These are phyloP conservation scores for Rhabdophis nuchalis DNA, from an alignment of 2,797 vertebrate genomes.

Conservation along the genomic window DNA sequence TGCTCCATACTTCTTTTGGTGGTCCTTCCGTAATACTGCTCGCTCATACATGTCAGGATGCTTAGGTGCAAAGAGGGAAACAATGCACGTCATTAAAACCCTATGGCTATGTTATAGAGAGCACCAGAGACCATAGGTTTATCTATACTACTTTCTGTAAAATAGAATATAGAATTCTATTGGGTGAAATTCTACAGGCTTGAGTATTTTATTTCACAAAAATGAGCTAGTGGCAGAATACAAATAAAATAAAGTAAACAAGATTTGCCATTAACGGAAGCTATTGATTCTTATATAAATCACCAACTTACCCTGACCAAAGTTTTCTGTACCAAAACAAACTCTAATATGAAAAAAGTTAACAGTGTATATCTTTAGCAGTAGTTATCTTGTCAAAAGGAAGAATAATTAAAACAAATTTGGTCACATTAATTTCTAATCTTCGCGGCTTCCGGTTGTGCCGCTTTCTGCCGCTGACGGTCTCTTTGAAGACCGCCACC, in stretches of 20 bases:
- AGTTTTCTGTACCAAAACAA: neutral
- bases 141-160: constrained; percentile 3
- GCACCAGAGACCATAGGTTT: neutral
- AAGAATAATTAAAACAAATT: neutral
- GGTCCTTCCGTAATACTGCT: constrained; percentile 92
- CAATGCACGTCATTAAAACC: neutral
- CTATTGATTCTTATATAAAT: neutral
- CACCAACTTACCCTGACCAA: neutral
- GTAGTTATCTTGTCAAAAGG: neutral
- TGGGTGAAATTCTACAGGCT: neutral
- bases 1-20: constrained; percentile 95
- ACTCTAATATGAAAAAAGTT: neutral
- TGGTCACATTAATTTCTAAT: neutral
- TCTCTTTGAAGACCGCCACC: no score
- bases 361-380: neutral
- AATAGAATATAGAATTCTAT: neutral
- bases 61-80: constrained; percentile 59
- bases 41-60: constrained; percentile 98
- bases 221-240: neutral
- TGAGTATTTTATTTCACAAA: neutral
- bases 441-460: no score
- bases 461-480: no score
- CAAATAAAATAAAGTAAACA: neutral
- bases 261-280: neutral
- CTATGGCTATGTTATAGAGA: neutral